A percentile compares a stretch with the other conserved stretches of the same genome.
Evolutionary conservation across 2,113 vertebrate species (phyloP).

Genomic region (Prunella himalayana): DNA sequence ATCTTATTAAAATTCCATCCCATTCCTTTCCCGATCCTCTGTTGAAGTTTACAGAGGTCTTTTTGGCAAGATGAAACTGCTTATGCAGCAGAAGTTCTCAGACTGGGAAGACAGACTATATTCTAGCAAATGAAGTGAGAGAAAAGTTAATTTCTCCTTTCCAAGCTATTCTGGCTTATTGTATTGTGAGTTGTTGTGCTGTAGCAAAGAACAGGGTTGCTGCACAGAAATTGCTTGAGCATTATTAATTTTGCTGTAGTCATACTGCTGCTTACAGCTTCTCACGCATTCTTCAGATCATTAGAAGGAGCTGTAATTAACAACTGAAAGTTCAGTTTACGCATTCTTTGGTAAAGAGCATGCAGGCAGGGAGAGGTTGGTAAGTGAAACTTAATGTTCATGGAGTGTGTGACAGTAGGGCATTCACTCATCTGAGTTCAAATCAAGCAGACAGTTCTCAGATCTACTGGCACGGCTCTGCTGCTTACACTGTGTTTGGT

Average conservation of each 20-base stretch:
- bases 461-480: not conserved
- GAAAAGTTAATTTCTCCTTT: not conserved
- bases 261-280: not conserved
- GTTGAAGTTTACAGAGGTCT: slow-evolving; percentile 26
- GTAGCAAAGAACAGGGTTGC: not conserved
- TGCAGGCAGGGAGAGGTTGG: not conserved
- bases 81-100: slow-evolving; percentile 23
- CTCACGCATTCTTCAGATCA: not conserved
- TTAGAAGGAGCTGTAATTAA: not conserved
- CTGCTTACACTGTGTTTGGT: not conserved
- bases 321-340: not conserved
- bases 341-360: not conserved
- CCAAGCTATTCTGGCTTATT: not conserved
- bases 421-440: not conserved
- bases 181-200: not conserved
- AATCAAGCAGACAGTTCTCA: not conserved
- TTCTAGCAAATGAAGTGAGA: not conserved
- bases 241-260: not conserved
- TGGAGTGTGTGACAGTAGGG: not conserved
- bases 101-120: not conserved
- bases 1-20: slow-evolving; percentile 21
- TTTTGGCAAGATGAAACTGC: slow-evolving; percentile 15
- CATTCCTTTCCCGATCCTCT: not conserved
- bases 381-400: not conserved
- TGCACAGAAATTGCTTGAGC: not conserved